Evolutionary conservation across 2,888 invertebrate genomes (phyloP), one percentile per base, ranked within the genome.

Genomic region (Crossocerus cetratus): DNA sequence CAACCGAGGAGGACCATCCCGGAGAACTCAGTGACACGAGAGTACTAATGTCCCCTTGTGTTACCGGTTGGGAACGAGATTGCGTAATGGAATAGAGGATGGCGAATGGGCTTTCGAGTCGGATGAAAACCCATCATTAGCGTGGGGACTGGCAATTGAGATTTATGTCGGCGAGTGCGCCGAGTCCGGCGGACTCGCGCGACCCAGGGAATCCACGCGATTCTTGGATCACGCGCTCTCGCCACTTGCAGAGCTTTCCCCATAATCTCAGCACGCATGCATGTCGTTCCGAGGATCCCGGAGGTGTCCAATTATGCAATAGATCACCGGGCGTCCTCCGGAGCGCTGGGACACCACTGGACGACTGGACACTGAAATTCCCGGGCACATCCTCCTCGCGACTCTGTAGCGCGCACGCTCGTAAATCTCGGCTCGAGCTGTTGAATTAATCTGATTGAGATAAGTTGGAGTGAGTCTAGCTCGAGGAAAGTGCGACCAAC

Each of bases 221-320:
- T 74, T 43, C 65, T 59, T 43, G 56, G 64, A 64, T 18, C 20
- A 45, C 23, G 57, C 43, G 57, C 43, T 54, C 20, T n/a, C 3
- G 59, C 4, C 2, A 21, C 5, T 18, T 54, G 54, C 18, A 14
- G n/a, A 21, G 54, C 66, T 74, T 74, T 70, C 69, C 69, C 54
- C 69, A 61, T 64, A 76, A 76, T 76, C 75, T 76, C 67, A 42
- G 56, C 0, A 14, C 11, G 14, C 49, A 53, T 59, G 49, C 32
- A n/a, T 32, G 32, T 32, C 53, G 8, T 56, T 32, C 54, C 56
- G 20, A 32, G 3, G 59, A 14, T 42, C 42, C 45, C 45, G 3
- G 63, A 65, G 73, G 69, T 64, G 74, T 76, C 75, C 75, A 77
- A 77, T 77, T 77, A 77, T 77, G 77, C 75, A 75, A 77, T 77